Evolutionary conservation across 2,888 invertebrate genomes (phyloP).

Genomic region (Schrankia costaestrigalis): DNA sequence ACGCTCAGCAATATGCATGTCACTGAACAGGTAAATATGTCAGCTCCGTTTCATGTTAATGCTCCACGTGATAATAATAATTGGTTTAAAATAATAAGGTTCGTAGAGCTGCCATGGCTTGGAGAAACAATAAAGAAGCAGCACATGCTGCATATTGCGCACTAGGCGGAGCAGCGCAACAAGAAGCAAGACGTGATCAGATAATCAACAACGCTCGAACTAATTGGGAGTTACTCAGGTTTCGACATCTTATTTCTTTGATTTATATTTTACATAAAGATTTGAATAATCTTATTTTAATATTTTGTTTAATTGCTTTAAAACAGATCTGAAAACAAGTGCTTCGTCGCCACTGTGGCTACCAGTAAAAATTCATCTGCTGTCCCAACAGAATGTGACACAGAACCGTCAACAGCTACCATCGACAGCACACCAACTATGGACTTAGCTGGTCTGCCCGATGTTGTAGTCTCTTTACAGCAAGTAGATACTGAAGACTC

Average conservation of each 20-base stretch:
- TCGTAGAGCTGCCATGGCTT: conserved; percentile 88
- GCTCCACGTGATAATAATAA: background rate
- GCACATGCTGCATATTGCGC: conserved; percentile 85
- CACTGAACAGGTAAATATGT: conserved; percentile 83
- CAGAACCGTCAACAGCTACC: conserved; percentile 44
- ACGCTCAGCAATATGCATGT: conserved; percentile 89
- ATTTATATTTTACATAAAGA: background rate
- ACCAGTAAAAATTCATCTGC: conserved; percentile 52
- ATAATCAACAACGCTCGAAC: conserved; percentile 91
- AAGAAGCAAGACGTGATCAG: conserved; percentile 87
- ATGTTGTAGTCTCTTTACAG: conserved; percentile 53
- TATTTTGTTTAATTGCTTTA: background rate
- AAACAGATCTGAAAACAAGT: conserved; percentile 83
- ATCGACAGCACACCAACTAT: conserved; percentile 49
- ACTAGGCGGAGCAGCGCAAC: conserved; percentile 77
- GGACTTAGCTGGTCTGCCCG: conserved; percentile 50
- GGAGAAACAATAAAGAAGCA: conserved; percentile 89
- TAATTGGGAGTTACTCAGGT: conserved; percentile 90
- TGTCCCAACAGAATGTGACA: conserved; percentile 56
- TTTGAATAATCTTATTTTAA: background rate
- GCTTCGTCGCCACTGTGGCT: conserved; percentile 59
- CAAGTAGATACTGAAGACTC: conserved; percentile 56
- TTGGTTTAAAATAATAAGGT: conserved; percentile 56
- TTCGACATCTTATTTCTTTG: background rate
- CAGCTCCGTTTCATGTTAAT: background rate